Percentiles rank a stretch among this genome's conserved stretches.
Conservation (phyloP, 2,113 vertebrate genomes). For the Smithornis capensis region DNA sequence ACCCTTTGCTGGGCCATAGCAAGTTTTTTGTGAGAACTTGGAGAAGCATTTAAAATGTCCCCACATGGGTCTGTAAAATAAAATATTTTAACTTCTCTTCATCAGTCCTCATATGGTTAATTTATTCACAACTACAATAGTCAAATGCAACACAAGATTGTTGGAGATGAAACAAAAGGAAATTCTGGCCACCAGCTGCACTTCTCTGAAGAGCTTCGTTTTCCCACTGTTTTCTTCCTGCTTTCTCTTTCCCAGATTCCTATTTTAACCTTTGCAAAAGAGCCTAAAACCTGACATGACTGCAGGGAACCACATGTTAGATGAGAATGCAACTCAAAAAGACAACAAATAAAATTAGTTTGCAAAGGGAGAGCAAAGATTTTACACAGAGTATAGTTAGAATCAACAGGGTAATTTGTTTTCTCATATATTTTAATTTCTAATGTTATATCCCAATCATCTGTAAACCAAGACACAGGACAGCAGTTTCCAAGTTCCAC, state of each 20-base stretch:
- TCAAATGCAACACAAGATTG: background rate
- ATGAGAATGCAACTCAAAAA: background rate
- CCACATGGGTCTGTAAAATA: background rate
- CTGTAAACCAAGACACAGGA: background rate
- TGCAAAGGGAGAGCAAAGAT: background rate
- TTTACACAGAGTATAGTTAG: background rate
- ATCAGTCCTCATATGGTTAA: background rate
- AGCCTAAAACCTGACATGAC: background rate
- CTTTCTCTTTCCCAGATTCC: background rate
- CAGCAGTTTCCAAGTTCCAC: background rate
- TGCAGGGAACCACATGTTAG: background rate
- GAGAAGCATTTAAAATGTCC: background rate
- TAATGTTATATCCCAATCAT: background rate
- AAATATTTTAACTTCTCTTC: background rate
- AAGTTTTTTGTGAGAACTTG: background rate
- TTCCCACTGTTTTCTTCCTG: background rate
- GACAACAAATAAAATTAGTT: background rate
- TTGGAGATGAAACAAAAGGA: background rate
- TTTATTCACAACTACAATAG: background rate
- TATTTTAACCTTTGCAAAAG: background rate
- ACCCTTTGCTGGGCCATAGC: background rate
- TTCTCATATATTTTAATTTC: background rate
- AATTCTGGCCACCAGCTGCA: background rate
- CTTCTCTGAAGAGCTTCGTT: background rate
- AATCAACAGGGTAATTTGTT: background rate